phyloP scores from a whole-genome alignment of 2,113 vertebrate species.

The Myiozetetes cayanensis region DNA sequence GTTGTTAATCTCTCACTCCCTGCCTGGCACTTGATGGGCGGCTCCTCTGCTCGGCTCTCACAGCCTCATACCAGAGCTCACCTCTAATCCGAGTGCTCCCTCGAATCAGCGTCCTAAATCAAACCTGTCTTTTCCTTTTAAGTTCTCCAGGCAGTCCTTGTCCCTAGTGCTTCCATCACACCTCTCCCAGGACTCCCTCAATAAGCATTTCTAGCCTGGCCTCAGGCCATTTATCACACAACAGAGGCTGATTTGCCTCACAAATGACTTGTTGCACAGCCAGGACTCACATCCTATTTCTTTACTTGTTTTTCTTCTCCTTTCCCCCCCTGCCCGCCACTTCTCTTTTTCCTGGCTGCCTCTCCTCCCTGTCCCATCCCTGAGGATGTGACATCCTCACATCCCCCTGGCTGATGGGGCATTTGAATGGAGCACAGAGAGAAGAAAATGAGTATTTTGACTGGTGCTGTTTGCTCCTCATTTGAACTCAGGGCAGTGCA shows the following conservation, averaged over 20 bases:
- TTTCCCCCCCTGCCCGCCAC: rapidly evolving
- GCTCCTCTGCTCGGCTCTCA: background rate
- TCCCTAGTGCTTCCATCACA: slow-evolving; percentile 41
- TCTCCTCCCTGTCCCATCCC: background rate
- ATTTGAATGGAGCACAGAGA: background rate
- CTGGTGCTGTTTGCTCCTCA: background rate
- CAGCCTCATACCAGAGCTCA: slow-evolving; percentile 2
- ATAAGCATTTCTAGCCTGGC: slow-evolving; percentile 42
- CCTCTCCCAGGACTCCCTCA: slow-evolving; percentile 30
- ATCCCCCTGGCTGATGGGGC: background rate
- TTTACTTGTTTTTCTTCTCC: background rate
- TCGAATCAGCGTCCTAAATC: slow-evolving; percentile 37
- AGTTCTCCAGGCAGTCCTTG: slow-evolving; percentile 34
- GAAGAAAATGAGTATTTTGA: background rate
- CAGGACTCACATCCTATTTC: background rate
- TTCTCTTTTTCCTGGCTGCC: rapidly evolving
- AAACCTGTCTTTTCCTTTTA: slow-evolving; percentile 35
- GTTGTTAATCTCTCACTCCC: slow-evolving; percentile 27
- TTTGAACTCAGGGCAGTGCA: rapidly evolving
- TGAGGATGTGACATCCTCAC: background rate
- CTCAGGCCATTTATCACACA: background rate
- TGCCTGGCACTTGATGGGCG: background rate
- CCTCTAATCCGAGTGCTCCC: slow-evolving; percentile 11
- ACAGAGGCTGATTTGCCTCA: background rate
- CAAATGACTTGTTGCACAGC: background rate